Percentiles rank a stretch among this genome's conserved stretches.
These are phyloP conservation scores for Chamaea fasciata DNA, from an alignment of 2,113 vertebrate species.

Conservation along the genomic window DNA sequence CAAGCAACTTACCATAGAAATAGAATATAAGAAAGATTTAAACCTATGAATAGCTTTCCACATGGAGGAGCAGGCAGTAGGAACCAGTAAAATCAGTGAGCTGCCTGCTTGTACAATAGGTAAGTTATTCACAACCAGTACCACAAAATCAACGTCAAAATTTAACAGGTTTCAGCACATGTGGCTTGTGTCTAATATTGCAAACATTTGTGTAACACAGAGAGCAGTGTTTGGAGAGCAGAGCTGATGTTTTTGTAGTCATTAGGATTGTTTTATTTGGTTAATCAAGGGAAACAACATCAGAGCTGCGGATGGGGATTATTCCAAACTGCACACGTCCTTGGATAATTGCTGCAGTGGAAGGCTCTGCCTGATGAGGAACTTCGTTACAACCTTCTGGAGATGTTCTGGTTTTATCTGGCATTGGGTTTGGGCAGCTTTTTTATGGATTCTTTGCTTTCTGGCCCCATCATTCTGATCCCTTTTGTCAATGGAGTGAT, in stretches of 20 bases:
- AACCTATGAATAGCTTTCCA: background rate
- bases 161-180: background rate
- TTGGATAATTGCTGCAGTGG: background rate
- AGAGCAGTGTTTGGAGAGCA: background rate
- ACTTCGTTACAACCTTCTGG: background rate
- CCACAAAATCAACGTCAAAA: background rate
- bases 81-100: background rate
- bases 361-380: background rate
- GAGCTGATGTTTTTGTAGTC: background rate
- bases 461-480: background rate
- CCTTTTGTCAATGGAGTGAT: background rate
- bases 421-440: background rate
- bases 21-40: background rate
- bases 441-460: background rate
- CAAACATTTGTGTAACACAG: background rate
- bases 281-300: background rate
- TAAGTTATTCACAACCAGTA: background rate
- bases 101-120: background rate
- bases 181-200: background rate
- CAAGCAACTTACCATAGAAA: background rate
- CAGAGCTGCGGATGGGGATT: background rate
- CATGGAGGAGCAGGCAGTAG: background rate
- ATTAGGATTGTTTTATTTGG: background rate
- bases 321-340: background rate
- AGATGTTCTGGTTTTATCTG: background rate